Base-by-base conservation (phyloP, 1,140 invertebrate genomes). In the Drosophila neocordata region DNA sequence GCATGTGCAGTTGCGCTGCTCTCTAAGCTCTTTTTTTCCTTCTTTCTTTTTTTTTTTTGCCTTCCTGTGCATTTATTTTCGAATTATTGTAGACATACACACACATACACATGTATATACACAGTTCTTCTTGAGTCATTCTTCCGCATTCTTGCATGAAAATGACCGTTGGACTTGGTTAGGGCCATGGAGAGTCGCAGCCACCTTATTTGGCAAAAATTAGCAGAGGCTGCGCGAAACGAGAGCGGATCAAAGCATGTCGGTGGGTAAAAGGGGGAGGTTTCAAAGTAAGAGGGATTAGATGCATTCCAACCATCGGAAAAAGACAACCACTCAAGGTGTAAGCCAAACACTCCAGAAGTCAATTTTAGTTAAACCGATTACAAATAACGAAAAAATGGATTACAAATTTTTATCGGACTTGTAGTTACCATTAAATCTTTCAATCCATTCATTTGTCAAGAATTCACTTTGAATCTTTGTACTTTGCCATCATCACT, bases 141-240 rank as follows among this genome's bases (percentile, higher is more conserved):
- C 82, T 85, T 87, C 82, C 82, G 82, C 82, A 85, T 87, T 87
- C 82, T 87, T 87, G 67, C 72, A 69, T 87, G 77, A 87, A 79
- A 87, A 82, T 88, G 83, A 74, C 69, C 69, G 65, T 71, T 84
- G 80, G 76, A 84, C 76, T 73, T 53, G 48, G 52, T 27, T n/a
- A 56, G n/a, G 48, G 11, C 52, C 48, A 38, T 38, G 61, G 62
- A 37, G 34, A 12, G 60, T 12, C 6, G 44, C 63, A 57, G 44
- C 64, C 62, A 59, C 77, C 77, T 78, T 84, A 84, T 84, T 84
- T 75, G 80, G 73, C 65, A 77, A 73, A 76, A 84, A 84, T 84
- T 84, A 83, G 76, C 80, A 70, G 18, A 48, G 41, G 18, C 41
- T 48, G 18, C 9, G 9, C 41, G 6, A 48, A 48, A 11, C 41